Percentiles rank a stretch among this genome's conserved stretches.
Evolutionary conservation across 53 echinoderm and acorn worm species (phyloP).

Genomic region (Holothuria leucospilota): DNA sequence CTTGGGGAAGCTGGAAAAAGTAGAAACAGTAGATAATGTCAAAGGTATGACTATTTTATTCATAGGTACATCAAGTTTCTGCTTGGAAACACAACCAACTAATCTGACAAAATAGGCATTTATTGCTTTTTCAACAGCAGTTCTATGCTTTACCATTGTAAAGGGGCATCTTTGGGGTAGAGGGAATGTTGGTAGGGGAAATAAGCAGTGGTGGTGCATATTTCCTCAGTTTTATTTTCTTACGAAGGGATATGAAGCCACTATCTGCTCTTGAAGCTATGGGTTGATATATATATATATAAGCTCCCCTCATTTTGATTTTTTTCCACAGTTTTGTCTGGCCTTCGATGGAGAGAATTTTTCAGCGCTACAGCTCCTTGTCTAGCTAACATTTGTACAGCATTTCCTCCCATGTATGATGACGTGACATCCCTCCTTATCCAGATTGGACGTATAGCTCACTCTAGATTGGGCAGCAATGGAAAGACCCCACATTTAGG

Average conservation of each 20-base stretch:
- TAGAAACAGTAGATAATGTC: no score
- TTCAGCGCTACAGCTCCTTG: slow-evolving; percentile 89
- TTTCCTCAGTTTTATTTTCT: no score
- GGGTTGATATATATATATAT: background rate
- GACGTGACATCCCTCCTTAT: slow-evolving; percentile 88
- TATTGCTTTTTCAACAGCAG: no score
- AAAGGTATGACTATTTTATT: no score
- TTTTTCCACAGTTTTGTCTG: slow-evolving; percentile 73
- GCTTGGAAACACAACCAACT: no score
- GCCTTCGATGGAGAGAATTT: slow-evolving; percentile 81
- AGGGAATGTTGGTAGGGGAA: no score
- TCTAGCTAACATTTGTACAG: slow-evolving; percentile 84
- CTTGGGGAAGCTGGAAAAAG: no score
- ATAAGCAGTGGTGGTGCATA: no score
- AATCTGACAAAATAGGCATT: no score
- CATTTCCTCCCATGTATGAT: slow-evolving; percentile 97
- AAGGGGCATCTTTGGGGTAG: no score
- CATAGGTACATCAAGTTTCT: no score
- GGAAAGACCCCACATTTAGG: slow-evolving; percentile 64
- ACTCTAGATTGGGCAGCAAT: slow-evolving; percentile 73
- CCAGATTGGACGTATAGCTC: slow-evolving; percentile 86
- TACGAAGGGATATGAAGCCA: background rate
- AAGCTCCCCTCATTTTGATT: background rate
- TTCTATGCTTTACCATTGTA: no score
- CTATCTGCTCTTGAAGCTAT: background rate